Conservation (phyloP, 1,140 invertebrate species). For the Drosophila nannoptera region DNA sequence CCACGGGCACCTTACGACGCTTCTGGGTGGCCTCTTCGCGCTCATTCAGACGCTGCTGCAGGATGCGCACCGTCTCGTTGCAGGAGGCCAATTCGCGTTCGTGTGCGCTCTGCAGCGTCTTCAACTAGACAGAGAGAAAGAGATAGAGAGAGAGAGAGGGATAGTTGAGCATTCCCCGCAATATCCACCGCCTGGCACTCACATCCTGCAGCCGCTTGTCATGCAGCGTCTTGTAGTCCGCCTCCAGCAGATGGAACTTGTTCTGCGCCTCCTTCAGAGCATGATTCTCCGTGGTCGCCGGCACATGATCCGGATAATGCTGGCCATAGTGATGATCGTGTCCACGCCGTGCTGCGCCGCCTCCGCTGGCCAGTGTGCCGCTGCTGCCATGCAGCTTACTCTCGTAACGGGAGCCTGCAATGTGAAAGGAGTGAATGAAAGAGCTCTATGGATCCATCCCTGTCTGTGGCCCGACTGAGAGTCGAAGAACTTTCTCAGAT, state of each 20-base stretch:
- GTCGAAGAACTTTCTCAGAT: too few species aligned
- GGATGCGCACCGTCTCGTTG: slow-evolving; percentile 74
- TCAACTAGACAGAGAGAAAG: slow-evolving; percentile 80
- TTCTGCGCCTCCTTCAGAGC: slow-evolving; percentile 82
- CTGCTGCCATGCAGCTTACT: slow-evolving; percentile 14
- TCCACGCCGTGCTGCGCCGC: slow-evolving; percentile 2
- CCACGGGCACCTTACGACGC: slow-evolving; percentile 76
- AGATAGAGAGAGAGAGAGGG: not conserved
- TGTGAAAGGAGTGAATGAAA: not conserved
- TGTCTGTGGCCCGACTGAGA: too few species aligned
- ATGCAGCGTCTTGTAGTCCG: slow-evolving; percentile 85
- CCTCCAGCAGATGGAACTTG: slow-evolving; percentile 82
- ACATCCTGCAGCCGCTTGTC: slow-evolving; percentile 88
- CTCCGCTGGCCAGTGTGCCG: slow-evolving; percentile 18
- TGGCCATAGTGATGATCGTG: slow-evolving; percentile 52
- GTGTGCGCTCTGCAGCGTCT: slow-evolving; percentile 87
- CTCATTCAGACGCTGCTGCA: slow-evolving; percentile 76
- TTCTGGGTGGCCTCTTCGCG: slow-evolving; percentile 77
- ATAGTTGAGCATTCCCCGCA: not conserved
- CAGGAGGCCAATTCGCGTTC: slow-evolving; percentile 84
- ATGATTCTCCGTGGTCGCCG: slow-evolving; percentile 82
- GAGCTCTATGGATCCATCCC: not conserved
- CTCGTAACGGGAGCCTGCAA: slow-evolving; percentile 37
- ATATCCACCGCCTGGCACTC: slow-evolving; percentile 71
- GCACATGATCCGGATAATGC: slow-evolving; percentile 79